These are phyloP conservation scores for Dynastes tityus DNA, from an alignment of 2,888 invertebrate species.

Conservation along the genomic window DNA sequence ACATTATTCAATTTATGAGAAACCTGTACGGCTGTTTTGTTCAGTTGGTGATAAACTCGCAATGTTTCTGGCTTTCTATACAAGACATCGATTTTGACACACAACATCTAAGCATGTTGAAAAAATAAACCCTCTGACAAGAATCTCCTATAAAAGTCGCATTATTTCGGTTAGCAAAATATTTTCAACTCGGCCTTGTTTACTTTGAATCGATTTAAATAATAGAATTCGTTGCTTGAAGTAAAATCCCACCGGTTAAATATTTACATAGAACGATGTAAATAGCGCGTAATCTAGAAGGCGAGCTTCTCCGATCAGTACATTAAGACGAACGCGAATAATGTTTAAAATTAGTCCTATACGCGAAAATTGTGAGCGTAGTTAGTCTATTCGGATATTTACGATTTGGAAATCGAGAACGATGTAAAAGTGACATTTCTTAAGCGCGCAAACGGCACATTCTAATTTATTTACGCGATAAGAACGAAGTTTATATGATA, in stretches of 20 bases:
- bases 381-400: constrained; percentile 40
- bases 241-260: constrained; percentile 26
- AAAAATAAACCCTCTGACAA: neutral
- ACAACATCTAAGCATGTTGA: neutral
- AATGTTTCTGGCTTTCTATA: too few relatives aligned
- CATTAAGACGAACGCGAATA: constrained; percentile 1
- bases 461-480: constrained; percentile 11
- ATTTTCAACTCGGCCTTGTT: constrained; percentile 19
- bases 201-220: constrained; percentile 36
- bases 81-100: neutral
- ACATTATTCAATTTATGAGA: too few relatives aligned
- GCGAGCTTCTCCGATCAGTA: neutral
- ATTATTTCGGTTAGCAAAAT: neutral
- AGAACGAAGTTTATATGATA: constrained; percentile 8
- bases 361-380: neutral
- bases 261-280: constrained; percentile 38
- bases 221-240: constrained; percentile 31
- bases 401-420: constrained; percentile 17
- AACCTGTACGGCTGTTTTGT: too few relatives aligned
- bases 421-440: constrained; percentile 28
- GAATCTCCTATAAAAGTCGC: neutral
- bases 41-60: too few relatives aligned
- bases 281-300: constrained; percentile 38
- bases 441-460: neutral
- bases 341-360: constrained; percentile 30